phyloP scores from a whole-genome alignment of 2,113 vertebrate species.

The Syngnathoides biaculeatus region DNA sequence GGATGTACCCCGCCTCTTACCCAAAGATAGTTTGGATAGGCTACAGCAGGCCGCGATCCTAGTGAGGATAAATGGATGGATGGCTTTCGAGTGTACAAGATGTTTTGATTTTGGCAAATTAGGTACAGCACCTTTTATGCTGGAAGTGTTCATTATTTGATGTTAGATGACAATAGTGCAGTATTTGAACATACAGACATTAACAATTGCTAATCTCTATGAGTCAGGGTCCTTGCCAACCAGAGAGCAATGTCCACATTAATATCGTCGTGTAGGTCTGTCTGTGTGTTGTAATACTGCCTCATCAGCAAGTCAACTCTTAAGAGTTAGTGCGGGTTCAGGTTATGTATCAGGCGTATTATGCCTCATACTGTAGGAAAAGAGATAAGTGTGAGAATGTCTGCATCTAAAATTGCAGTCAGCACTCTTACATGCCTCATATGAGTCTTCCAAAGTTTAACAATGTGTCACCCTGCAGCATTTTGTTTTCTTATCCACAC shows the following conservation, averaged over 20 bases:
- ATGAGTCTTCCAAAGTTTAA: conserved; percentile 10
- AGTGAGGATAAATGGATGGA: no score
- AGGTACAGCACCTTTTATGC: no score
- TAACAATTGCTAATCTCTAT: conserved; percentile 26
- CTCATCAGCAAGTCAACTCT: background rate
- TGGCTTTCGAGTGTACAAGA: background rate
- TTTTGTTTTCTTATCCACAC: conserved; percentile 6
- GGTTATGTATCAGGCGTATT: background rate
- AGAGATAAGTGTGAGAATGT: background rate
- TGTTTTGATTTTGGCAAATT: background rate
- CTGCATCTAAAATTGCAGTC: background rate
- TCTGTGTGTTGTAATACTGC: conserved; percentile 10
- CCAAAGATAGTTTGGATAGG: no score
- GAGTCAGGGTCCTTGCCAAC: background rate
- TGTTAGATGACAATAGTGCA: background rate
- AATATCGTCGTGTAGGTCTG: conserved; percentile 15
- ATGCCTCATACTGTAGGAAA: background rate
- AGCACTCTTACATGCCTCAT: conserved; percentile 7
- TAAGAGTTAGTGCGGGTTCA: background rate
- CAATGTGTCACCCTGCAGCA: conserved; percentile 11
- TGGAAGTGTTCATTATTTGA: no score
- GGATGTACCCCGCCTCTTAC: no score
- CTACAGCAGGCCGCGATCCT: no score
- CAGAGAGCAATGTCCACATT: conserved; percentile 41
- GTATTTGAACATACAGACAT: conserved; percentile 16